Base-by-base conservation (phyloP, 2,797 vertebrate genomes). In the Macropus fuliginosus region DNA sequence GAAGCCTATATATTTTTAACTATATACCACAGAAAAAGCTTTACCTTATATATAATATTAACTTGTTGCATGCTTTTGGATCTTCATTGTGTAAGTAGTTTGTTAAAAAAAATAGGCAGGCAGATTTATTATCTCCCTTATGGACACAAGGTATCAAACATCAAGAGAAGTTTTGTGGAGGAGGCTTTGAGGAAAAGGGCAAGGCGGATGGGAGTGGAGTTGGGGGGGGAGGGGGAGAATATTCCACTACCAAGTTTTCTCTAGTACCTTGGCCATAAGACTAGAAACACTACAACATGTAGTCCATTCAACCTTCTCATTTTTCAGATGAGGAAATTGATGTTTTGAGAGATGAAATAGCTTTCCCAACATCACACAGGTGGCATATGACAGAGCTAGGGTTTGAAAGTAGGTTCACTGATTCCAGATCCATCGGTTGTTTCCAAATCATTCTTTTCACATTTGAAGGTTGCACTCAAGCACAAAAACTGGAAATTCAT, bases 11-110 rank as follows among this genome's bases (percentile, higher is more conserved):
- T 24, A 21, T 96, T 96, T 96, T 94, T 91, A 96, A 96, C 94
- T 93, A 59, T 95, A 91, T 56, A 40, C 90, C 55, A 46, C 94
- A 91, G 91, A 56, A 94, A 91, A 95, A 87, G 56, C 54, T 57
- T 94, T 96, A 1, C 0, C 93, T 90, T 55, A 62, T 56, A 97
- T 94, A 93, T 95, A 97, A 95, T 92, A 94, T 97, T 97, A 97
- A 97, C 97, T 96, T 96, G 96, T 96, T 96, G 95, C 95, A 96
- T 92, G 95, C 66, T 93, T 94, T 91, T 13, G 12, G 93, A 96
- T 98, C 97, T 97, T 97, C 96, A 94, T 95, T 96, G 95, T 96
- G 3, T 97, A 97, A 98, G 97, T 97, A 97, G 97, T 94, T 96
- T 95, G 94, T 96, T 97, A 96, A 98, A 97, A 98, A 97, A 96